A percentile compares a stretch with the other conserved stretches of the same genome.
Evolutionary conservation across 2,888 invertebrate genomes (phyloP).

Genomic region (Lithophane socia): DNA sequence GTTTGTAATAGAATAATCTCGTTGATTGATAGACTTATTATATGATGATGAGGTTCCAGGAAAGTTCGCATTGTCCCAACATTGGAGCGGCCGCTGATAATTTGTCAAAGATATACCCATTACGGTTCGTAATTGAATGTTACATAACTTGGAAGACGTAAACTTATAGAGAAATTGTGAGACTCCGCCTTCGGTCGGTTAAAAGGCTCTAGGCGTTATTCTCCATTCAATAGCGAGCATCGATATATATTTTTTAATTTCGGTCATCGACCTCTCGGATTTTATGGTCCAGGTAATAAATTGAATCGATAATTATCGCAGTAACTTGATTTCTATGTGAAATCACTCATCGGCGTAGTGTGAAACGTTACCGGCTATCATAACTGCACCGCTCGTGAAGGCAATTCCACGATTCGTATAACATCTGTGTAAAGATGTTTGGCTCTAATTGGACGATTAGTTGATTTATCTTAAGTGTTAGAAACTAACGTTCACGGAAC

Average conservation of each 20-base stretch:
- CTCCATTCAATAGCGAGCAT: slow-evolving; percentile 82
- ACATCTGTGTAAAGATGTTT: slow-evolving; percentile 72
- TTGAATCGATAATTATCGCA: slow-evolving; percentile 84
- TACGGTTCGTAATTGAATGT: slow-evolving; percentile 84
- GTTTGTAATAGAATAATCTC: slow-evolving; percentile 83
- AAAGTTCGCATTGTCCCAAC: slow-evolving; percentile 80
- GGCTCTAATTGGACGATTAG: slow-evolving; percentile 74
- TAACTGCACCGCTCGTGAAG: slow-evolving; percentile 68
- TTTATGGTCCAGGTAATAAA: slow-evolving; percentile 85
- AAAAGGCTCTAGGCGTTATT: slow-evolving; percentile 85
- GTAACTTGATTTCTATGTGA: slow-evolving; percentile 82
- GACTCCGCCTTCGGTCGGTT: slow-evolving; percentile 81
- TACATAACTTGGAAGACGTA: slow-evolving; percentile 80
- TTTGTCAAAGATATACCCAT: slow-evolving; percentile 81
- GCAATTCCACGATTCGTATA: slow-evolving; percentile 73
- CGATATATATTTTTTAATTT: slow-evolving; percentile 76
- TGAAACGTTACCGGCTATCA: slow-evolving; percentile 76
- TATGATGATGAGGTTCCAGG: slow-evolving; percentile 84
- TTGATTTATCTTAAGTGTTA: slow-evolving; percentile 71
- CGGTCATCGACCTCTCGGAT: slow-evolving; percentile 82
- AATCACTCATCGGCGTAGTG: slow-evolving; percentile 79
- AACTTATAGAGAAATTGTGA: slow-evolving; percentile 85
- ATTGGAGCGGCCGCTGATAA: slow-evolving; percentile 76
- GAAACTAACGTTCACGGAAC: slow-evolving; percentile 63
- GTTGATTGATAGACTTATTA: slow-evolving; percentile 87